These are phyloP conservation scores for Natator depressus DNA, from an alignment of 2,113 vertebrate species.

Conservation along the genomic window DNA sequence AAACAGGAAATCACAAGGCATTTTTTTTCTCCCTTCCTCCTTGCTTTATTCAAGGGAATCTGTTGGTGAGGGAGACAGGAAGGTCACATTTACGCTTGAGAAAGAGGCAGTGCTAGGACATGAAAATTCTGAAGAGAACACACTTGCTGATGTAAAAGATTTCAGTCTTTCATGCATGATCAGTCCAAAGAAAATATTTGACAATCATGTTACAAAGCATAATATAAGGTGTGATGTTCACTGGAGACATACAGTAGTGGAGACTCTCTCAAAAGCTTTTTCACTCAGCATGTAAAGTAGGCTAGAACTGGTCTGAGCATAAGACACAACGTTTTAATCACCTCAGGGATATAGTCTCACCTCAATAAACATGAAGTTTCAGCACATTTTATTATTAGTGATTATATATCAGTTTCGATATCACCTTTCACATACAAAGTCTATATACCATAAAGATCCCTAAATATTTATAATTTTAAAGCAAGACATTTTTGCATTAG, in stretches of 20 bases:
- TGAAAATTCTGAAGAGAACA: background rate
- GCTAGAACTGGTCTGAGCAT: background rate
- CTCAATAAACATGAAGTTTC: background rate
- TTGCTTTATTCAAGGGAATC: background rate
- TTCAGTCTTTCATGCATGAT: background rate
- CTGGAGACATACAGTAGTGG: background rate
- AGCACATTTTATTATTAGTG: background rate
- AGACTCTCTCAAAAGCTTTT: background rate
- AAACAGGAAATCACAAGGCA: conserved; percentile 36
- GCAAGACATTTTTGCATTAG: background rate
- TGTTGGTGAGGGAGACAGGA: background rate
- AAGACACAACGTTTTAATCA: background rate
- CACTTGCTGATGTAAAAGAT: background rate
- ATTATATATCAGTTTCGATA: background rate
- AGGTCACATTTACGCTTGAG: background rate
- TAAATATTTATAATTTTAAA: conserved; percentile 7
- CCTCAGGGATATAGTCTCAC: background rate
- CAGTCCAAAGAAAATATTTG: background rate
- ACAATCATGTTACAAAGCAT: background rate
- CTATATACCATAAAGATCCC: background rate
- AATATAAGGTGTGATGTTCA: background rate
- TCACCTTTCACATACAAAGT: background rate
- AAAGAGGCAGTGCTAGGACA: background rate
- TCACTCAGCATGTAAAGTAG: background rate
- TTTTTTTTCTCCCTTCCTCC: conserved; percentile 12